Percentiles rank a stretch among this genome's conserved stretches.
phyloP scores from a whole-genome alignment of 2,888 invertebrate species.

The Candidula unifasciata region DNA sequence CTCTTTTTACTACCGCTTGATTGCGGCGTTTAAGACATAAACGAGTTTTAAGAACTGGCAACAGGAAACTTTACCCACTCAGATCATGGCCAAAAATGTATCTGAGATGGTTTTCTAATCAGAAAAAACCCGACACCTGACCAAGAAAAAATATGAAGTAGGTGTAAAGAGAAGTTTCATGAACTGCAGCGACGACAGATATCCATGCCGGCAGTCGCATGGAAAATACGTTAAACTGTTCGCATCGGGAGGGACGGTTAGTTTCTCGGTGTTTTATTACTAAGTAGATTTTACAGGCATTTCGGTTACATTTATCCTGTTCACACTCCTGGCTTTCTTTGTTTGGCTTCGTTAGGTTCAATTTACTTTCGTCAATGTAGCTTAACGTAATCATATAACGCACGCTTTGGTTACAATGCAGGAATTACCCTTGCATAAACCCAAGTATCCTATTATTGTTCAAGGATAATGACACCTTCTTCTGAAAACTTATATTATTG shows the following conservation, averaged over 20 bases:
- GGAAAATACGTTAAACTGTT: slow-evolving; percentile 45
- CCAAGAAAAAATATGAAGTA: slow-evolving; percentile 37
- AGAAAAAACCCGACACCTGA: slow-evolving; percentile 41
- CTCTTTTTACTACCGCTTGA: slow-evolving; percentile 34
- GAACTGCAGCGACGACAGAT: slow-evolving; percentile 47
- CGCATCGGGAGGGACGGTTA: slow-evolving; percentile 14
- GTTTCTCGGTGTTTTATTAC: slow-evolving; percentile 25
- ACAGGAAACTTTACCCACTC: slow-evolving; percentile 45
- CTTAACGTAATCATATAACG: not conserved
- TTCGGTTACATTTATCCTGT: not conserved
- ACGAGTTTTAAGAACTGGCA: slow-evolving; percentile 42
- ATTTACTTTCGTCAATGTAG: not conserved
- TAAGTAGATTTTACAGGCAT: slow-evolving; percentile 8
- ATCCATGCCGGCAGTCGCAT: not conserved
- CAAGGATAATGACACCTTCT: not conserved
- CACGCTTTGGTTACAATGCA: not conserved
- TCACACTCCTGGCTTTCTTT: slow-evolving; percentile 1
- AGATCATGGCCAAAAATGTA: slow-evolving; percentile 44
- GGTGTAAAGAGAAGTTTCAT: slow-evolving; percentile 44
- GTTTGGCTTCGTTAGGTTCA: not conserved
- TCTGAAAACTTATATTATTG: not conserved
- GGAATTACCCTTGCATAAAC: not conserved
- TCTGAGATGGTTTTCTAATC: slow-evolving; percentile 44
- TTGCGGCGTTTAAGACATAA: slow-evolving; percentile 39
- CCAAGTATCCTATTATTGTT: not conserved